Percentiles rank a stretch among this genome's conserved stretches.
phyloP scores from a whole-genome alignment of 1,140 invertebrate species.

The Drosophila rhopaloa region DNA sequence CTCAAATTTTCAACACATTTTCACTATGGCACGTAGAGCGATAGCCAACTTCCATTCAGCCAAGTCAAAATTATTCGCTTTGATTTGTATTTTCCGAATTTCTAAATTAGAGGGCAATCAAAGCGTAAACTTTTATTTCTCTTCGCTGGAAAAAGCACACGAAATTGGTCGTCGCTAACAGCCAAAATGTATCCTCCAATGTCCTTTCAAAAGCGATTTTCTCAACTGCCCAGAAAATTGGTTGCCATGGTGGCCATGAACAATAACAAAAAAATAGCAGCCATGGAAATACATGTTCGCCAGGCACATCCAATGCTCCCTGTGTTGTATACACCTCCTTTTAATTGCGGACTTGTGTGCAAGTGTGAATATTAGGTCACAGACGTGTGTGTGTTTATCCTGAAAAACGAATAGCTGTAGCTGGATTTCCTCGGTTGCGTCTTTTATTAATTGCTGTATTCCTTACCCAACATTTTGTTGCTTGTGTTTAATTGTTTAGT shows the following conservation, averaged over 20 bases:
- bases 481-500: neutral
- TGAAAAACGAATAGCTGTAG: conserved; percentile 31
- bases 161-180: conserved; percentile 16
- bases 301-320: conserved; percentile 3
- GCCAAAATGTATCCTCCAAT: conserved; percentile 41
- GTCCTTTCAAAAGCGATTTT: conserved; percentile 49
- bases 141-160: conserved; percentile 10
- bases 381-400: conserved; percentile 1
- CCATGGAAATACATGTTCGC: conserved; percentile 43
- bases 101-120: conserved; percentile 56
- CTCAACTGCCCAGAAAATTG: conserved; percentile 47
- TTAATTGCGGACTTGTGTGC: conserved; percentile 7
- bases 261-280: conserved; percentile 54
- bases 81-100: conserved; percentile 41
- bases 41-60: conserved; percentile 4
- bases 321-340: conserved; percentile 5
- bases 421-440: conserved; percentile 7
- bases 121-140: conserved; percentile 46
- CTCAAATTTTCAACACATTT: conserved; percentile 9
- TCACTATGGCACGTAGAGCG: neutral
- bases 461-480: conserved; percentile 18
- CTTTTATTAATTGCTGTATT: conserved; percentile 22
- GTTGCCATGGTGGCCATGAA: conserved; percentile 55
- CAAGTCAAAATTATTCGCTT: conserved; percentile 29
- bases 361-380: conserved; percentile 45